A percentile compares a stretch with the other conserved stretches of the same genome.
Evolutionary conservation across 2,113 vertebrate genomes (phyloP).

Genomic region (Gallinago media): DNA sequence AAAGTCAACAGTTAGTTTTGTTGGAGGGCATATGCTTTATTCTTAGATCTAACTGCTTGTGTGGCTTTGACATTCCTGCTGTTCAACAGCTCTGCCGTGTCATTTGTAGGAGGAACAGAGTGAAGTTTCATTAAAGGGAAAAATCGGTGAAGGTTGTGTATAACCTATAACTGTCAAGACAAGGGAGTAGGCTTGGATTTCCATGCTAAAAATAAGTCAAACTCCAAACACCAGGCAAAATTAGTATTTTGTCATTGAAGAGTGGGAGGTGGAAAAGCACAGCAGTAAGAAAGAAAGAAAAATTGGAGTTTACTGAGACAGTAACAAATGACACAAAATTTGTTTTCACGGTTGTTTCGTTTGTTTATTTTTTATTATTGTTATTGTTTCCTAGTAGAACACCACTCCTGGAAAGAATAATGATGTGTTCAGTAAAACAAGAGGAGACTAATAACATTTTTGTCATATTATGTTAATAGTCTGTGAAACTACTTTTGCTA

Average conservation of each 20-base stretch:
- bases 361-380: background rate
- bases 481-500: background rate
- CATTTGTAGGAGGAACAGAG: background rate
- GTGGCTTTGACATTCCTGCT: background rate
- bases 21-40: background rate
- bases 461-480: background rate
- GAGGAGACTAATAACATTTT: background rate
- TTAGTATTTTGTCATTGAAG: background rate
- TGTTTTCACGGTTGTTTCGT: background rate
- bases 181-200: background rate
- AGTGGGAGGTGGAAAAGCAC: background rate
- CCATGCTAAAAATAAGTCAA: background rate
- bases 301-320: background rate
- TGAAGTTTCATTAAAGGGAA: background rate
- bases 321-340: background rate
- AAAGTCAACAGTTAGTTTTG: background rate
- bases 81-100: background rate
- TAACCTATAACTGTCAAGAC: background rate
- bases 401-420: background rate
- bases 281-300: background rate
- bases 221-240: background rate
- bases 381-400: background rate
- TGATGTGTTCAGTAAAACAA: slow-evolving; percentile 4
- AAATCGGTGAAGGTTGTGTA: background rate
- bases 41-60: background rate